Conservation (phyloP, 2,113 vertebrate species). For the Coptodon rendalli region DNA sequence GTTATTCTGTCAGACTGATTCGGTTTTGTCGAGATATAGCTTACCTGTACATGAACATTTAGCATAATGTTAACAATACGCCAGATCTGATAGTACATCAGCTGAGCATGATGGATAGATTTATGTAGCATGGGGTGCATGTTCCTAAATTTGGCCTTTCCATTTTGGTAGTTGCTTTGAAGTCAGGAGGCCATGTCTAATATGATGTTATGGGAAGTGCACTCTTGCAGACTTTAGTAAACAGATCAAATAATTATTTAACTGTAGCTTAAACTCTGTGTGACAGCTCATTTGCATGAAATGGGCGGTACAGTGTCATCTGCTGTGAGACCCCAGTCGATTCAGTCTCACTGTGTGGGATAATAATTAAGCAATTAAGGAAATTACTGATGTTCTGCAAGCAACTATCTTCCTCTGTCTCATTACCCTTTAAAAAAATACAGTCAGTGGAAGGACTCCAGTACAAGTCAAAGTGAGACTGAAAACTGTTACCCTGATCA, state of each 20-base stretch:
- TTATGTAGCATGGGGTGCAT: background rate
- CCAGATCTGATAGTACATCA: background rate
- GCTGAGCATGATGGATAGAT: background rate
- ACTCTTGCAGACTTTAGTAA: background rate
- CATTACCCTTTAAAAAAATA: background rate
- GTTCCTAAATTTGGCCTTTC: background rate
- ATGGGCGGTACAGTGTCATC: background rate
- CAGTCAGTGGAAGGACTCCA: background rate
- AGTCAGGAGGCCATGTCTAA: background rate
- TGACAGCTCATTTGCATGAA: background rate
- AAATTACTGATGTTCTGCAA: background rate
- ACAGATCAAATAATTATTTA: background rate
- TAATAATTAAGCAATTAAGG: background rate
- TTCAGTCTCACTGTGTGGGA: background rate
- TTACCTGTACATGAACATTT: background rate
- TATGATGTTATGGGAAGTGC: background rate
- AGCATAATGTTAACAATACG: background rate
- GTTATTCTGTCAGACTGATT: background rate
- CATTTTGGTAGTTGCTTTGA: background rate
- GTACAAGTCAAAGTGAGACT: background rate
- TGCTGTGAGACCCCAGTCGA: background rate
- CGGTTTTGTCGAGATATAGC: background rate
- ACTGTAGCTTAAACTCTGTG: background rate
- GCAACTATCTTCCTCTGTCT: background rate
- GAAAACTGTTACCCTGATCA: background rate